Evolutionary conservation across 2,888 invertebrate species (phyloP), one percentile per base, ranked within the genome.

Genomic region (Macaria liturata): DNA sequence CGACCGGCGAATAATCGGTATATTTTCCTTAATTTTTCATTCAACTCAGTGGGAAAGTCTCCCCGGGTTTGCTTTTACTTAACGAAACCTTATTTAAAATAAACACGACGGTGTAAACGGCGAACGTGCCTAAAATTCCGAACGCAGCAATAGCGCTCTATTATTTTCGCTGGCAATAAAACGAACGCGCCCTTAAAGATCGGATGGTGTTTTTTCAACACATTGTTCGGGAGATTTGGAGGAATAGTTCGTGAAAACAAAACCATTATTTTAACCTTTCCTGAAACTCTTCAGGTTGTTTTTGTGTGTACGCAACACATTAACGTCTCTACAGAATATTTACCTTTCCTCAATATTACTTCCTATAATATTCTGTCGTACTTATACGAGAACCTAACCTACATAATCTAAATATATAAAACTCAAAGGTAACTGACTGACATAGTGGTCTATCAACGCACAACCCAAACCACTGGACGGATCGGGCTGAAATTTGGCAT

Each of bases 21-120:
- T 80, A 80, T 83, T 83, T 81, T 74, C 78, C 82, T 81, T 83
- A 86, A 87, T 87, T 87, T 89, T 88, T 87, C 80, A 88, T 86
- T 85, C 84, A 78, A 71, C 79, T 75, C 82, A 73, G 77, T 78
- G 72, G 79, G 78, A 75, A 68, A 69, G 75, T 68, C 81, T 81
- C 82, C 83, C 65, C 56, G 80, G 81, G 86, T 84, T 88, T 86
- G 79, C 86, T 87, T 88, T 87, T 84, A 86, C 87, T 88, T 87
- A 88, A 80, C 81, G 75, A 79, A 84, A 86, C 85, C 86, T 88
- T 88, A 89, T 89, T 90, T 88, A 89, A 89, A 89, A 87, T 86
- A 89, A 90, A 89, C 89, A 89, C 79, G 76, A 74, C 76, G 81
- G 85, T 83, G 87, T 87, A 85, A 88, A 87, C 84, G 86, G 74